These are phyloP conservation scores for Lamellibrachia columna DNA, from an alignment of 2,888 invertebrate species.

Conservation along the genomic window DNA sequence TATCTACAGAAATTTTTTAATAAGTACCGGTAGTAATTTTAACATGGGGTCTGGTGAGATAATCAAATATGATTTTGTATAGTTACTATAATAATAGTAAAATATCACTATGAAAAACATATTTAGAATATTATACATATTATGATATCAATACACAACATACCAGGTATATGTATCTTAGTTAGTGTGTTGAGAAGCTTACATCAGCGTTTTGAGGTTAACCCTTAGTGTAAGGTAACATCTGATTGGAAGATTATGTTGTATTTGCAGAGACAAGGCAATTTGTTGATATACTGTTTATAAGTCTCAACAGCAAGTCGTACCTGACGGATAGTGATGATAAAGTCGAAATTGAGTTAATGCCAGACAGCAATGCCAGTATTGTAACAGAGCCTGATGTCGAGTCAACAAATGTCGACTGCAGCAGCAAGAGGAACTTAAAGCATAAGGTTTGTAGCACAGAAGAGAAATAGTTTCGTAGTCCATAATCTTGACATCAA, in stretches of 20 bases:
- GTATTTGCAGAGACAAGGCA: conserved; percentile 81
- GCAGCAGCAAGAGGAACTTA: not conserved
- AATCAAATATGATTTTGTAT: no score
- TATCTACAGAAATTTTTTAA: no score
- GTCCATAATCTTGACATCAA: not conserved
- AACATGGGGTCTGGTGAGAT: no score
- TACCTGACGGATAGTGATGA: conserved; percentile 51
- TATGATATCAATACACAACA: no score
- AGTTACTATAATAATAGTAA: no score
- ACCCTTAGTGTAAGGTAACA: not conserved
- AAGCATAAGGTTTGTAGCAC: not conserved
- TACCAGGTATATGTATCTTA: no score
- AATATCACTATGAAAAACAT: no score
- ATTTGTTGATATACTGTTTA: conserved; percentile 86
- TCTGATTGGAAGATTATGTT: not conserved
- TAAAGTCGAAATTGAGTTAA: not conserved
- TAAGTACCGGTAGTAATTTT: no score
- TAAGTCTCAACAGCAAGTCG: conserved; percentile 76
- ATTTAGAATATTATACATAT: no score
- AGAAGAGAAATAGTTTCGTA: not conserved
- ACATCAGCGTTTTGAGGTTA: not conserved
- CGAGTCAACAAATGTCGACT: not conserved
- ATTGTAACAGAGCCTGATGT: not conserved
- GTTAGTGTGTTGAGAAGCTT: no score
- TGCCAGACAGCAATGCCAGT: not conserved